These are phyloP conservation scores for Neosalanx taihuensis DNA, from an alignment of 2,797 vertebrate species.

Conservation along the genomic window DNA sequence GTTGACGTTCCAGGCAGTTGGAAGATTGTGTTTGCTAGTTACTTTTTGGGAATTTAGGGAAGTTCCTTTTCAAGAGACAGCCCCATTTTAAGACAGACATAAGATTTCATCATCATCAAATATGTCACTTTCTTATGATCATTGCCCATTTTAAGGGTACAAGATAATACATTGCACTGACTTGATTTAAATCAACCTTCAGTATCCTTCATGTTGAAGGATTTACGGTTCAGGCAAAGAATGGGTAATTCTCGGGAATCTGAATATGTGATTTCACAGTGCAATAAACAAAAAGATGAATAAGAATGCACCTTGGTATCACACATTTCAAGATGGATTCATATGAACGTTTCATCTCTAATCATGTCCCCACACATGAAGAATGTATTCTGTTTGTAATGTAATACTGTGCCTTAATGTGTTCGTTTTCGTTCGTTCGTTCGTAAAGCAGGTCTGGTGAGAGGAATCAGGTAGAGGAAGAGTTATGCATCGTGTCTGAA, in stretches of 20 bases:
- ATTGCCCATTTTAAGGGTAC: background rate
- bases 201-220: constrained; percentile 13
- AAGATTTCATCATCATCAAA: background rate
- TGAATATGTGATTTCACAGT: background rate
- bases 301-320: background rate
- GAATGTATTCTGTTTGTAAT: background rate
- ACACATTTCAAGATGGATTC: background rate
- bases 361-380: background rate
- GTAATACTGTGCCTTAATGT: background rate
- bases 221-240: background rate
- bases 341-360: background rate
- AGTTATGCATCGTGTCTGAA: background rate
- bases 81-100: background rate
- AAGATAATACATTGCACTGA: background rate
- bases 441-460: background rate
- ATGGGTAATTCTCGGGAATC: too few relatives aligned
- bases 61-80: background rate
- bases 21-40: background rate
- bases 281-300: background rate
- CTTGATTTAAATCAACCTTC: background rate
- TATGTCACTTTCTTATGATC: background rate
- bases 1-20: background rate
- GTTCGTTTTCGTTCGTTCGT: too few relatives aligned
- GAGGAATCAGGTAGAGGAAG: background rate
- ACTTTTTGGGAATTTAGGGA: background rate